Conservation (phyloP, 2,888 invertebrate species). For the Dusona sp. region DNA sequence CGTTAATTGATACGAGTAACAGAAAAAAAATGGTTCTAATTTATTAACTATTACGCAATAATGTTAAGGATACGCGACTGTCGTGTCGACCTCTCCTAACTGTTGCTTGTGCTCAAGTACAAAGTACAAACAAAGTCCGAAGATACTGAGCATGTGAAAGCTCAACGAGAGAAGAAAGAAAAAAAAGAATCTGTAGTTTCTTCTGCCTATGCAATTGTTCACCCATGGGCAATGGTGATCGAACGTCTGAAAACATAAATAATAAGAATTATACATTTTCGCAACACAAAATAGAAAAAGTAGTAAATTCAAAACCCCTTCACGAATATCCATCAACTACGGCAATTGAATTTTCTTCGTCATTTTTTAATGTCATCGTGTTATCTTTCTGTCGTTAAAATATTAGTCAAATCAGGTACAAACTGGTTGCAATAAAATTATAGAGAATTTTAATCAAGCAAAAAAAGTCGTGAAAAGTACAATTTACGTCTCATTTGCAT, state of each 20-base stretch:
- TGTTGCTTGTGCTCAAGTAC: constrained; percentile 94
- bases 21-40: constrained; percentile 29
- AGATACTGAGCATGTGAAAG: constrained; percentile 99
- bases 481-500: not conserved
- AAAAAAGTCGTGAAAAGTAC: not conserved
- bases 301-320: not conserved
- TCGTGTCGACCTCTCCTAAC: constrained; percentile 92
- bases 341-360: no score
- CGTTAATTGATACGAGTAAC: not conserved
- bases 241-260: constrained; percentile 92
- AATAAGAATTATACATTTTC: constrained; percentile 1
- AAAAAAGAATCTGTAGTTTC: constrained; percentile 99
- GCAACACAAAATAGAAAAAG: not conserved
- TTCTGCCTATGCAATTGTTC: constrained; percentile 98
- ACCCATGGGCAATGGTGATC: constrained; percentile 99
- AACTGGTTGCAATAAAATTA: not conserved
- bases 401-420: no score
- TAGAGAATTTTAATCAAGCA: not conserved
- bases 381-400: no score
- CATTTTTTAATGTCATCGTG: no score
- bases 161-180: constrained; percentile 98
- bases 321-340: not conserved
- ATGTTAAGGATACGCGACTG: constrained; percentile 93
- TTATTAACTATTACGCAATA: constrained; percentile 26
- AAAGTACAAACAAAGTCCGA: constrained; percentile 96